Evolutionary conservation across 2,113 vertebrate species (phyloP).

Genomic region (Hemibagrus wyckioides): DNA sequence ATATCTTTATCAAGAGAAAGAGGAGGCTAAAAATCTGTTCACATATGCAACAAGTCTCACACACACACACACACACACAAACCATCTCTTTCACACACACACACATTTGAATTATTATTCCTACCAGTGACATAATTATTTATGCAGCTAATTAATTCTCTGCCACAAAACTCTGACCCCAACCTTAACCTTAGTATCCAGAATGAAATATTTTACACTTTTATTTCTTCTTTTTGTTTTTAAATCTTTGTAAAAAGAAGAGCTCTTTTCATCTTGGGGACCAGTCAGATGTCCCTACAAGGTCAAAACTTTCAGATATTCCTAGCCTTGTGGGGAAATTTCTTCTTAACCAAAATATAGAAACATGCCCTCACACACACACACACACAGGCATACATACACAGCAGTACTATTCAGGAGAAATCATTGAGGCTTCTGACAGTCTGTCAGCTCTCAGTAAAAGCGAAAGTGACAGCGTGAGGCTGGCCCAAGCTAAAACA

Average conservation of each 20-base stretch:
- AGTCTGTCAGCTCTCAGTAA: conserved; percentile 53
- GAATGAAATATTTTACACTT: not conserved
- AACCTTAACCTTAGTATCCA: not conserved
- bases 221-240: not conserved
- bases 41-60: not conserved
- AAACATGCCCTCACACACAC: not conserved
- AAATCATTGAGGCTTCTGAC: conserved; percentile 45
- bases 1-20: not conserved
- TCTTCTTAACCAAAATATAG: not conserved
- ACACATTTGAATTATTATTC: not conserved
- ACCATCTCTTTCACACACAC: not conserved
- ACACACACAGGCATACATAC: not conserved
- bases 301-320: conserved; percentile 3
- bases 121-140: not conserved
- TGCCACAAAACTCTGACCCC: not conserved
- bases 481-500: conserved; percentile 43
- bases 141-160: conserved; percentile 10
- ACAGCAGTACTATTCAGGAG: conserved; percentile 20
- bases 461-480: conserved; percentile 50
- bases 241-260: not conserved
- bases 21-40: not conserved
- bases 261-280: not conserved
- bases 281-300: not conserved
- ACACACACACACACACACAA: not conserved
- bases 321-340: not conserved